Conservation (phyloP, 2,888 invertebrate species). For the Dichetophora obliterata region DNA sequence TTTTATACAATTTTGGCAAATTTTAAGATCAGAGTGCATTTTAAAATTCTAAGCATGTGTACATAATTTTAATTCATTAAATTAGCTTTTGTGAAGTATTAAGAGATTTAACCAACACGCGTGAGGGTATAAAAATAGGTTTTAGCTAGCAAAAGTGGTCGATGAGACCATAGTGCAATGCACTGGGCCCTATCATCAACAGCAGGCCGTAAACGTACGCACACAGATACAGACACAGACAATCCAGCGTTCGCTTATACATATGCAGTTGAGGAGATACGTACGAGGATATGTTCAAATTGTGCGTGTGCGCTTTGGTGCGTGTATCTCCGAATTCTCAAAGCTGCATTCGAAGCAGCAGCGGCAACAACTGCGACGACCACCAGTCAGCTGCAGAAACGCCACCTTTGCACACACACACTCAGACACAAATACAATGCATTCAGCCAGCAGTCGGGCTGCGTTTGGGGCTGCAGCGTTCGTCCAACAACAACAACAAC, state of each 20-base stretch:
- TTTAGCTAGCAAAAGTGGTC: too few species aligned
- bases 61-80: too few species aligned
- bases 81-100: too few species aligned
- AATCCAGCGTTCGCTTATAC: background rate
- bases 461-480: background rate
- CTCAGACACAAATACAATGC: too few species aligned
- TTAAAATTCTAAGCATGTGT: too few species aligned
- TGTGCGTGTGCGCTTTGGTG: slow-evolving; percentile 8
- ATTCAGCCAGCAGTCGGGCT: background rate
- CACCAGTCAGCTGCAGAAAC: too few species aligned
- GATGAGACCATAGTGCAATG: too few species aligned
- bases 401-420: background rate
- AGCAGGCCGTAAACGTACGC: background rate
- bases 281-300: background rate
- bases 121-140: too few species aligned
- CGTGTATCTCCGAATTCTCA: background rate
- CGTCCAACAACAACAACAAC: too few species aligned
- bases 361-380: background rate
- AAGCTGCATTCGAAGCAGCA: background rate
- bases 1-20: too few species aligned
- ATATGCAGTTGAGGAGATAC: background rate
- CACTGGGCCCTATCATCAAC: background rate
- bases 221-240: background rate
- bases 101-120: too few species aligned
- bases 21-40: too few species aligned